A percentile compares a stretch with the other conserved stretches of the same genome.
Conservation (phyloP, 2,888 invertebrate genomes). For the Apamea epomidion region DNA sequence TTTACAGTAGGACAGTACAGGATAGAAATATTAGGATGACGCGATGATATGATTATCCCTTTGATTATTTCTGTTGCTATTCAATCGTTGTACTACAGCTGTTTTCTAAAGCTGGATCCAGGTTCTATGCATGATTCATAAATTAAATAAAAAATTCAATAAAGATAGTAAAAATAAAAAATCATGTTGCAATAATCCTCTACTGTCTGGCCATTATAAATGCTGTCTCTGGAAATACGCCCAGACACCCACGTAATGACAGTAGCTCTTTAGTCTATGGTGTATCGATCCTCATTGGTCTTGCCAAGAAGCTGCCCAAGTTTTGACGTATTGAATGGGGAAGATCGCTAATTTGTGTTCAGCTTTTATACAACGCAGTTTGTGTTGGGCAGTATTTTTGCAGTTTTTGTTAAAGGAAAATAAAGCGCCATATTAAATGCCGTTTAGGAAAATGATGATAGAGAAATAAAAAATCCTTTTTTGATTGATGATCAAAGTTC, state of each 20-base stretch:
- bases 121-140: not conserved
- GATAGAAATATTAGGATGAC: not conserved
- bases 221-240: constrained; percentile 48
- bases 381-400: constrained; percentile 26
- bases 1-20: too few relatives aligned
- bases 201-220: constrained; percentile 6
- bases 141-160: not conserved
- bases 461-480: not conserved
- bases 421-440: not conserved
- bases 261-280: constrained; percentile 36
- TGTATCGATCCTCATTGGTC: constrained; percentile 46
- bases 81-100: not conserved
- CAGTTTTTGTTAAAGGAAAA: too few relatives aligned
- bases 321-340: constrained; percentile 51
- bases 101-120: not conserved
- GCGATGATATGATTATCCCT: not conserved
- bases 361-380: constrained; percentile 20
- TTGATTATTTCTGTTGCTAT: not conserved
- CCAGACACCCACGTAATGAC: constrained; percentile 46
- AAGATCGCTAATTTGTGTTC: constrained; percentile 29
- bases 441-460: not conserved
- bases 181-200: not conserved
- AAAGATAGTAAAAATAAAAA: not conserved
- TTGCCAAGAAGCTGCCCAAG: constrained; percentile 53
- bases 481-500: not conserved